Base-by-base conservation (phyloP, 2,888 invertebrate species). In the Brachypalpus laphriformis region DNA sequence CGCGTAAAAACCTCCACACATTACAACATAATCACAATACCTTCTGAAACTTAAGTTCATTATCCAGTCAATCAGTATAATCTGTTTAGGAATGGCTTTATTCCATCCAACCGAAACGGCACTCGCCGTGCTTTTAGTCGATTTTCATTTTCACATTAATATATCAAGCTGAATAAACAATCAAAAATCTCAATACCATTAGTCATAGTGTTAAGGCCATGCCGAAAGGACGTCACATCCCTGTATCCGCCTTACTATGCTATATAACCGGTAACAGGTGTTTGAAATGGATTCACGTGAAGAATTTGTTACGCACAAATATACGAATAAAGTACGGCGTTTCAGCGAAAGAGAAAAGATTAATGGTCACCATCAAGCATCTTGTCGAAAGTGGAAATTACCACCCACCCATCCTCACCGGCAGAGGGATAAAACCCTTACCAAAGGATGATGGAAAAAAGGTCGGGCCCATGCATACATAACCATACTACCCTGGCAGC, bases 331-430 rank as follows among this genome's bases (percentile, higher is more conserved):
- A 85, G 81, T 81, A 70, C 70, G 16, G 40, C 59, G 51, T 75
- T 81, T 76, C 65, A 54, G 81, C 70, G 76, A 75, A 85, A 80
- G 68, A 61, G 80, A 83, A 77, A 77, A 85, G 85, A 85, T 85
- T 85, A 85, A 85, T 85, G 75, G 85, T 85, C 75, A 85, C 85
- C 85, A 85, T 83, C 83, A 83, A 83, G 74, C 80, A 80, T 75
- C 85, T 81, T 85, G 85, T 81, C 85, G 81, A 85, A 81, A 85
- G 81, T 81, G 70, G 81, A 81, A 76, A 83, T 75, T 80, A 75
- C 56, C 72, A n/a, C 63, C 66, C 51, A 31, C 22, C 49, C 16
- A 14, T 5, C 37, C 18, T 8, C 20, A 8, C 45, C 47, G 14
- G 66, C 42, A 34, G 34, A 56, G 68, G 49, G 68, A 74, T 61